Conservation (phyloP, 2,888 invertebrate genomes). For the Lucinisca nassula region DNA sequence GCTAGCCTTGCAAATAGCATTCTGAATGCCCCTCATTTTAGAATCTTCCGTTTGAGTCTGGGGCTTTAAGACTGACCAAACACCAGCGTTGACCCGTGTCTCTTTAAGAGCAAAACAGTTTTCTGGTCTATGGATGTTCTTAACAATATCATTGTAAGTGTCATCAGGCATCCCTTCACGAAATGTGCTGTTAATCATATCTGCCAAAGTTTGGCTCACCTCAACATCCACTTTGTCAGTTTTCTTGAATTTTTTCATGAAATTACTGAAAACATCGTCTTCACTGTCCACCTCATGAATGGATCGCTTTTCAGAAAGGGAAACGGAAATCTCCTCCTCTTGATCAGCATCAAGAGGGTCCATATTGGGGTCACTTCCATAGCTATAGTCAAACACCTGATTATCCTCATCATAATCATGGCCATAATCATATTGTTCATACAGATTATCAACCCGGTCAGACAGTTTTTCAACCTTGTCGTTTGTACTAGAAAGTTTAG, state of each 20-base stretch:
- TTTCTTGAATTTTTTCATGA: constrained; percentile 12
- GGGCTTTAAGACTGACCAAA: constrained; percentile 25
- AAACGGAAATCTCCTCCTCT: no score
- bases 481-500: no score
- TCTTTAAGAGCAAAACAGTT: constrained; percentile 29
- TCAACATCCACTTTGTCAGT: background rate
- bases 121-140: constrained; percentile 23
- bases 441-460: no score
- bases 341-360: no score
- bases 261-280: constrained; percentile 17
- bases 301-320: no score
- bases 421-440: no score
- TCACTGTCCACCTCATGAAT: no score
- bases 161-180: constrained; percentile 37
- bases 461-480: no score
- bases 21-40: background rate
- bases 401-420: no score
- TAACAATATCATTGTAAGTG: constrained; percentile 6
- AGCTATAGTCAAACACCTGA: no score
- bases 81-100: constrained; percentile 27
- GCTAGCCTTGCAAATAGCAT: background rate
- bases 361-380: no score
- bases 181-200: constrained; percentile 27
- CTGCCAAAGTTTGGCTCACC: background rate
- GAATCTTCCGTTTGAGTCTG: constrained; percentile 42